Conservation (phyloP, 2,797 vertebrate genomes). For the Galagoides demidoff region DNA sequence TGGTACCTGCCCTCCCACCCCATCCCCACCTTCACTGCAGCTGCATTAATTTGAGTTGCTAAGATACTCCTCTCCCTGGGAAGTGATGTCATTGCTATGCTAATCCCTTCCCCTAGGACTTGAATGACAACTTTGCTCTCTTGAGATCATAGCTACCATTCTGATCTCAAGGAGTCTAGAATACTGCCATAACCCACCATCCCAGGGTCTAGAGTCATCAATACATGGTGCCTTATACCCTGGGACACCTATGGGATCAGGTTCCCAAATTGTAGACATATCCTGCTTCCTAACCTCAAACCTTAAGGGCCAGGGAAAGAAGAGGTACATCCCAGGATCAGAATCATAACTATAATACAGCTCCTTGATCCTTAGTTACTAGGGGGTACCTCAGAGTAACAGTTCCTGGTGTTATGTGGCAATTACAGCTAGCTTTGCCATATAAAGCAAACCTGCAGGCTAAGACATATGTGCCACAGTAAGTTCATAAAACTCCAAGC, state of each 20-base stretch:
- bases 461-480: background rate
- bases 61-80: background rate
- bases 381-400: background rate
- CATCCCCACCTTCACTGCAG: background rate
- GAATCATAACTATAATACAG: background rate
- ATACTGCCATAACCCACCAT: background rate
- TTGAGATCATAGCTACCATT: background rate
- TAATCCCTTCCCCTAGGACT: background rate
- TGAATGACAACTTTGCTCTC: background rate
- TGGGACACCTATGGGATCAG: background rate
- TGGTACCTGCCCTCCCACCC: too few relatives aligned
- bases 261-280: background rate
- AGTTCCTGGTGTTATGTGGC: background rate
- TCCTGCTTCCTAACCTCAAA: background rate
- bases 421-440: background rate
- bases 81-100: background rate
- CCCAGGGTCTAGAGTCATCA: background rate
- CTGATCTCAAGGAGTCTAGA: background rate
- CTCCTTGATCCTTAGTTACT: background rate
- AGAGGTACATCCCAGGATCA: background rate
- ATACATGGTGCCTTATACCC: background rate
- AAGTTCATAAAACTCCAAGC: background rate
- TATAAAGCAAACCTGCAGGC: background rate
- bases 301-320: background rate
- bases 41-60: background rate